These are phyloP conservation scores for Lipophrys pholis DNA, from an alignment of 2,113 vertebrate species.

Conservation along the genomic window DNA sequence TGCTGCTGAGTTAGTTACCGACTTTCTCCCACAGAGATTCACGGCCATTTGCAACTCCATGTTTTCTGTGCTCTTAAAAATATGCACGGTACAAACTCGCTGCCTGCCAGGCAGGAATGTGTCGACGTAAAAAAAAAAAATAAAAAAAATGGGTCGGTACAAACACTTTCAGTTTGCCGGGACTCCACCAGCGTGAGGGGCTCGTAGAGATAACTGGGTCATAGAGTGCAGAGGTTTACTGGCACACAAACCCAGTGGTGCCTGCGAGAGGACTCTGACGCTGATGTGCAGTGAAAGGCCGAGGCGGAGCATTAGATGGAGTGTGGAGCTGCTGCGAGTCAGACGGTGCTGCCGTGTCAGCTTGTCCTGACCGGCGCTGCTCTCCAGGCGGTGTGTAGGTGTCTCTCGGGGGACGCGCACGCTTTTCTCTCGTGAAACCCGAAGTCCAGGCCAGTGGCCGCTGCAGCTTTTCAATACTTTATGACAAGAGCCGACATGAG, in stretches of 20 bases:
- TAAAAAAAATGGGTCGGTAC: too few species aligned
- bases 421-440: conserved; percentile 61
- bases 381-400: conserved; percentile 62
- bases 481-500: conserved; percentile 33
- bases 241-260: background rate
- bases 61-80: too few species aligned
- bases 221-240: too few species aligned
- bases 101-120: too few species aligned
- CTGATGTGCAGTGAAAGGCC: conserved; percentile 69
- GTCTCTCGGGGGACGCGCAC: conserved; percentile 65
- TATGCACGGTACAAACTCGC: too few species aligned
- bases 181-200: too few species aligned
- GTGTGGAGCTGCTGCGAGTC: conserved; percentile 63
- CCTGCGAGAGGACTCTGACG: conserved; percentile 61
- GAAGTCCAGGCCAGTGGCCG: conserved; percentile 23
- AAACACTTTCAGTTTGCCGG: too few species aligned
- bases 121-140: too few species aligned
- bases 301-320: conserved; percentile 70
- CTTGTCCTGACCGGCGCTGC: conserved; percentile 60
- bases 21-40: too few species aligned
- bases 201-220: too few species aligned
- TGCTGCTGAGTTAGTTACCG: too few species aligned
- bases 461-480: conserved; percentile 62
- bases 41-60: too few species aligned
- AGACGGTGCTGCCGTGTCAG: conserved; percentile 59